Base-by-base conservation (phyloP, 2,888 invertebrate species). In the Campoplex capitator region DNA sequence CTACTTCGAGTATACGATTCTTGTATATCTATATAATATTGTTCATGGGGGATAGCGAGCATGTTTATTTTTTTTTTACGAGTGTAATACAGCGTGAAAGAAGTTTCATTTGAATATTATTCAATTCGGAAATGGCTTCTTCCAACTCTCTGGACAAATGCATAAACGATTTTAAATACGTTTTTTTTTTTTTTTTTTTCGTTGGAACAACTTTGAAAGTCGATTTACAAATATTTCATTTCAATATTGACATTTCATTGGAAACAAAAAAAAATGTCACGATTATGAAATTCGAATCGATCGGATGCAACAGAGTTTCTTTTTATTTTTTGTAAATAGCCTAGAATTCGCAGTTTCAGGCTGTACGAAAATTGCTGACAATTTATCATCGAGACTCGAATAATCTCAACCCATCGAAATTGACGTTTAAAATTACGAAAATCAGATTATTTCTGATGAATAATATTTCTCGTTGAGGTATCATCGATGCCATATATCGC, bases 1-100 rank as follows among this genome's bases (percentile, higher is more conserved):
- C 58, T 82, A 75, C 76, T 82, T 45, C 73, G 67, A 82, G 74
- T 78, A 62, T 65, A 70, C 81, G 23, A 56, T 58, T 56, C 56
- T 23, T 23, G 16, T 38, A n/a, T 58, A 74, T 58, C 18, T 32
- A 73, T 54, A 71, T 51, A 71, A 51, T 23, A 38, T 38, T 38
- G 38, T 38, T 18, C 9, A 18, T 35, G 18, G 7, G 7, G 16
- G 13, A 56, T 58, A 58, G 68, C 45, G 23, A 68, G 68, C 16
- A 45, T 45, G 45, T 68, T 68, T 23, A 23, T 68, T 23, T 23
- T 23, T 68, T 68, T 68, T 23, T 42, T 68, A 42, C 9, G 45
- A 38, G n/a, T 9, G 23, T 45, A 68, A 28, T 67, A n/a, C 11
- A 45, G 28, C 23, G 45, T 23, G 11, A n/a, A 67, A 67, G 67